Evolutionary conservation across 2,113 vertebrate genomes (phyloP).

Genomic region (Sapayoa aenigma): DNA sequence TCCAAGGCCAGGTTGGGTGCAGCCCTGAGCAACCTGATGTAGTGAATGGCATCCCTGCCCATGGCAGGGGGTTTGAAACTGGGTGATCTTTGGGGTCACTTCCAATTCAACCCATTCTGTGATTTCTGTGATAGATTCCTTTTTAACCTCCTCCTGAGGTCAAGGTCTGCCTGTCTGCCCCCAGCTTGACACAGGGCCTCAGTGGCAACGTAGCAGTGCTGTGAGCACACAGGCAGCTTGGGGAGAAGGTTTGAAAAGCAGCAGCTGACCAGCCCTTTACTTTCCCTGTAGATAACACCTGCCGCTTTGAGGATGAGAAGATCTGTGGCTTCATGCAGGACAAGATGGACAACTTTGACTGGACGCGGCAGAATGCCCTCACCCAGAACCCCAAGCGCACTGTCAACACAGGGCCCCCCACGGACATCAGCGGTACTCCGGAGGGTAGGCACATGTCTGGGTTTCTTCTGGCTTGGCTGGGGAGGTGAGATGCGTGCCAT

Average conservation of each 20-base stretch:
- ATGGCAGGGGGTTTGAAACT: neutral
- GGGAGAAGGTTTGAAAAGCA: neutral
- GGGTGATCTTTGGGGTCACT: neutral
- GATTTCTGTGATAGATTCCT: neutral
- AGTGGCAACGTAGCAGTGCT: neutral
- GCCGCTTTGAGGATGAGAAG: conserved; percentile 91
- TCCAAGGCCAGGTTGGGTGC: neutral
- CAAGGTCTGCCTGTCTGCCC: neutral
- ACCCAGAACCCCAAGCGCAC: conserved; percentile 94
- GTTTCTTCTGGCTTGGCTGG: neutral
- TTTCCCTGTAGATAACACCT: conserved; percentile 82
- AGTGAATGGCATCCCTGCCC: neutral
- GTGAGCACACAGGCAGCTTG: neutral
- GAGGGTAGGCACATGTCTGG: conserved; percentile 79
- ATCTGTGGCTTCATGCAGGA: conserved; percentile 96
- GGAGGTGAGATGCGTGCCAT: rapidly evolving
- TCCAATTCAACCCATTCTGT: neutral
- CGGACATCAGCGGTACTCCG: conserved; percentile 88
- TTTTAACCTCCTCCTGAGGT: neutral
- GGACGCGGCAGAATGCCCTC: conserved; percentile 91
- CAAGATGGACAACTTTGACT: conserved; percentile 91
- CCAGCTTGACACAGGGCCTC: rapidly evolving
- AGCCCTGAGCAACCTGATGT: neutral
- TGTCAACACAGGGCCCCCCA: conserved; percentile 90
- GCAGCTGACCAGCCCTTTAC: neutral